Evolutionary conservation across 2,888 invertebrate genomes (phyloP), one percentile per base, ranked within the genome.

Genomic region (Oligia latruncula): DNA sequence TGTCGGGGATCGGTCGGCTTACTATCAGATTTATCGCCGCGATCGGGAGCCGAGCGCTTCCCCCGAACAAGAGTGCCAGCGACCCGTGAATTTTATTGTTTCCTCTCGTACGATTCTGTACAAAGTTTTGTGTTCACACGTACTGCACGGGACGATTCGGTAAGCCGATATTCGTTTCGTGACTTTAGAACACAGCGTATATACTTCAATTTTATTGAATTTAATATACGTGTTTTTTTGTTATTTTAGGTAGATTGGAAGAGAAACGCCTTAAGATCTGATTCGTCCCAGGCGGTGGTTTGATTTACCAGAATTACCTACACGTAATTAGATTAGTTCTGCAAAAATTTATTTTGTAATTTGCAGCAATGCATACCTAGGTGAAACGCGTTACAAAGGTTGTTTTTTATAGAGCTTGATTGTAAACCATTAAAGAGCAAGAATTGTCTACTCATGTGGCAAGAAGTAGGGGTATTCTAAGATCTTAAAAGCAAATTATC

Each of bases 61-160:
- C 88, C 84, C n/a, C 20, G 80, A 85, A 87, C 87, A 87, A 87
- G 88, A 86, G 89, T 87, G 90, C 92, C 92, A 92, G 92, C 92
- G 93, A 94, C 92, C 94, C 94, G 95, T 95, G 92, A 95, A 95
- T 95, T 96, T 96, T 95, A 95, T 95, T 95, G 95, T 94, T 95
- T 94, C 93, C 95, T 91, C 91, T 91, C 84, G 90, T 90, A 90
- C 92, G 92, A 92, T 92, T 90, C 87, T 89, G 90, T 90, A 87
- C 92, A 91, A 95, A 95, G 92, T 95, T 95, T 93, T 89, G 91
- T 93, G 94, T 95, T 94, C 93, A 91, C 85, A 87, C 85, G 82
- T 82, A 79, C 76, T 80, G 55, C 58, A 77, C 85, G 76, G 88
- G 84, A 84, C 88, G 87, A 91, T 89, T 93, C 90, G 88, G 90